Percentiles rank a stretch among this genome's conserved stretches.
phyloP scores from a whole-genome alignment of 2,797 vertebrate species.

The Lagorchestes hirsutus region DNA sequence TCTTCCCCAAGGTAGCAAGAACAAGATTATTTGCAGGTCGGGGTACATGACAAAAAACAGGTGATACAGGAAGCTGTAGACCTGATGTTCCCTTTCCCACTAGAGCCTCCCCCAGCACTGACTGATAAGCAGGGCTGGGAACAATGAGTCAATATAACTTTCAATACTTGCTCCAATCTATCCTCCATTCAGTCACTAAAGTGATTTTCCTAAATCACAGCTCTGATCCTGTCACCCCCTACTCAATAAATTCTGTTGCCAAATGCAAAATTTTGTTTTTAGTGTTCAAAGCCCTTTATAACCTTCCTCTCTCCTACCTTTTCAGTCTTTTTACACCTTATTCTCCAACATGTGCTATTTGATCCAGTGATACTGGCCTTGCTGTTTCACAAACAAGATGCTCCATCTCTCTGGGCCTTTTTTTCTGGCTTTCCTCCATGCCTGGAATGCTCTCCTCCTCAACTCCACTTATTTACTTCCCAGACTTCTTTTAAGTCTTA shows the following conservation, averaged over 20 bases:
- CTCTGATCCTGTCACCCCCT: not conserved
- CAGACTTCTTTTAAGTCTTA: too few relatives aligned
- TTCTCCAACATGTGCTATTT: not conserved
- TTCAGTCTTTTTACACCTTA: not conserved
- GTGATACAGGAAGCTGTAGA: not conserved
- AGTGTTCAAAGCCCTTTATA: not conserved
- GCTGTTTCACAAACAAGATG: not conserved
- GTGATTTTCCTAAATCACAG: not conserved
- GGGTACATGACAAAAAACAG: not conserved
- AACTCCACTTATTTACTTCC: too few relatives aligned
- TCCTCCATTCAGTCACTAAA: not conserved
- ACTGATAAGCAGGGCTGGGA: not conserved
- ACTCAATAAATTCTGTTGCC: not conserved
- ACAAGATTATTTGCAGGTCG: not conserved
- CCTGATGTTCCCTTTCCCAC: not conserved
- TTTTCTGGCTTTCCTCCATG: not conserved
- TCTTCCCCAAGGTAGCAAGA: not conserved
- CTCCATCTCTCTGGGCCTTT: not conserved
- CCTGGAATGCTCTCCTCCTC: not conserved
- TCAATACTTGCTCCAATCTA: not conserved
- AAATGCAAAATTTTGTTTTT: not conserved
- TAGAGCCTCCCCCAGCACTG: not conserved
- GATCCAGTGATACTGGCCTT: not conserved
- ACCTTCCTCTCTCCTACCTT: not conserved
- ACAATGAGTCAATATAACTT: not conserved